Evolutionary conservation across 1,140 invertebrate species (phyloP).

Genomic region (Papilio polyxenes): DNA sequence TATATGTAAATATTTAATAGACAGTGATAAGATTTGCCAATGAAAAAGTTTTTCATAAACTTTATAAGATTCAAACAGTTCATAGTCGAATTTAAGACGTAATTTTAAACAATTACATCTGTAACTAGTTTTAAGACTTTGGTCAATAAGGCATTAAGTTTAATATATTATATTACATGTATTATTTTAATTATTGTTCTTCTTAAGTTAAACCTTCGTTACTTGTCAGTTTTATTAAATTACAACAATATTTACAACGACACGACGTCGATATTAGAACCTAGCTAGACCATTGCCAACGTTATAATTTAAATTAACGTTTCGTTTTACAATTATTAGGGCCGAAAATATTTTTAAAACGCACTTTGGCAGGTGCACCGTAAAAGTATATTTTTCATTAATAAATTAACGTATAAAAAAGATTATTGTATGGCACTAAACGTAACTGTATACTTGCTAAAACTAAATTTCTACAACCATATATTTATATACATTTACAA

Average conservation of each 20-base stretch:
- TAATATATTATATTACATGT: conserved; percentile 73
- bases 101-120: conserved; percentile 69
- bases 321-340: conserved; percentile 30
- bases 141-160: conserved; percentile 81
- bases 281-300: conserved; percentile 41
- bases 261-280: conserved; percentile 43
- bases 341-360: conserved; percentile 29
- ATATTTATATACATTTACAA: conserved; percentile 63
- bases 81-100: conserved; percentile 70
- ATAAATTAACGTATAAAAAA: conserved; percentile 59
- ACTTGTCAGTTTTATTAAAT: conserved; percentile 67
- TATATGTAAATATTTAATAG: conserved; percentile 53
- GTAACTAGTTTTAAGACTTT: conserved; percentile 80
- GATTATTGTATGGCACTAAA: conserved; percentile 64
- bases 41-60: conserved; percentile 74
- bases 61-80: conserved; percentile 78
- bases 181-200: conserved; percentile 80
- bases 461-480: conserved; percentile 73
- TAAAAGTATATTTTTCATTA: conserved; percentile 43
- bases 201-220: conserved; percentile 74
- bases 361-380: not conserved
- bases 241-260: conserved; percentile 74
- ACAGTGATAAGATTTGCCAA: conserved; percentile 71
- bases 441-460: conserved; percentile 57
- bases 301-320: conserved; percentile 18